Percentiles rank a stretch among this genome's conserved stretches.
These are phyloP conservation scores for Ammodytes marinus DNA, from an alignment of 2,113 vertebrate genomes.

Conservation along the genomic window DNA sequence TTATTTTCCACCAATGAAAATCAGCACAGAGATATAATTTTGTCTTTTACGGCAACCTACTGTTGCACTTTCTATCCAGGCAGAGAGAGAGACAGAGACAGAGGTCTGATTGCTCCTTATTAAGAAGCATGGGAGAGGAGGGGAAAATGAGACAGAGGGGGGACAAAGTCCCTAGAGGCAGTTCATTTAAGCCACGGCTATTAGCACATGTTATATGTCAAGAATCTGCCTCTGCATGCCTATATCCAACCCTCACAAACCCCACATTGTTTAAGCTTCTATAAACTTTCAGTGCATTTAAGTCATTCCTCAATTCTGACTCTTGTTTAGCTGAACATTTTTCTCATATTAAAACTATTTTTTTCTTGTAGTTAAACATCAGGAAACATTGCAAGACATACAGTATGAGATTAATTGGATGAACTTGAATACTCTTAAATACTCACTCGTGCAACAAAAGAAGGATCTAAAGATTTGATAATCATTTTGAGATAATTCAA, in stretches of 20 bases:
- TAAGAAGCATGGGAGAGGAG: conserved; percentile 42
- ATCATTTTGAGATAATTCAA: conserved; percentile 51
- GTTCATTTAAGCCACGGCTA: conserved; percentile 79
- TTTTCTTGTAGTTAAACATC: not conserved
- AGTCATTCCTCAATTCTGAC: conserved; percentile 7
- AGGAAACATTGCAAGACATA: not conserved
- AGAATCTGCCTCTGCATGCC: conserved; percentile 76
- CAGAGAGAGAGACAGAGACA: not conserved
- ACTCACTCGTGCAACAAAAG: not conserved
- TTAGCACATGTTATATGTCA: conserved; percentile 86
- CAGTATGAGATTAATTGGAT: conserved; percentile 8
- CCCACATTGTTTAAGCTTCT: conserved; percentile 38
- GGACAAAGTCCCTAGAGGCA: conserved; percentile 74
- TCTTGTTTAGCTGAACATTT: not conserved
- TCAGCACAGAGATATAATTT: conserved; percentile 20
- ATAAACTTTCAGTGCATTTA: conserved; percentile 15
- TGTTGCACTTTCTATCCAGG: conserved; percentile 37
- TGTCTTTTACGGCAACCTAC: conserved; percentile 4
- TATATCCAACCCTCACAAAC: conserved; percentile 54
- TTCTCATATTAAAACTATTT: conserved; percentile 1
- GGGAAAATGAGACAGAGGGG: conserved; percentile 28
- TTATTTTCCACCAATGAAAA: conserved; percentile 2
- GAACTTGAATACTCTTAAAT: not conserved
- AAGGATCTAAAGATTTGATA: conserved; percentile 35
- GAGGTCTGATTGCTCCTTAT: conserved; percentile 63